Evolutionary conservation across 2,888 invertebrate genomes (phyloP), one percentile per base, ranked within the genome.

Genomic region (Melanostoma scalare): DNA sequence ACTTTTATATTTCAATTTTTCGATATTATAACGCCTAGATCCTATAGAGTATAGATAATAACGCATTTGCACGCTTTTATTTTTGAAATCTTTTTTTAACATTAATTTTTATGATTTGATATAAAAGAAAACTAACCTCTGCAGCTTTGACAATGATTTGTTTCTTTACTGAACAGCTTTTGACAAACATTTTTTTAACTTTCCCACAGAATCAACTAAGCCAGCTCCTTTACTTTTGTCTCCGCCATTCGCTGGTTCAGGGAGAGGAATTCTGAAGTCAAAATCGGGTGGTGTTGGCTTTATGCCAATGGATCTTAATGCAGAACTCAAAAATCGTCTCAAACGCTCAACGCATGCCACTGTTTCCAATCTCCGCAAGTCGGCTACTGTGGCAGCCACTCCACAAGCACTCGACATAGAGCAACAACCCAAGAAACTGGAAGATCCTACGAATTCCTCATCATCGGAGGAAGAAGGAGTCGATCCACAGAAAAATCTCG

Each of bases 261-360:
- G 87, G 2, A 89, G 87, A 75, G 88, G 90, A 79, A 90, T 90
- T 58, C 85, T 90, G 4, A 91, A 91, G 86, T 88, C 90, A 0
- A 87, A 91, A 87, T 88, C 89, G 30, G 88, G 87, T 38, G 87
- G 89, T 72, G 89, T 89, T 69, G 87, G 90, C 85, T 87, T 91
- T 38, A 90, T 91, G 89, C 90, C 91, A 55, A 88, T 88, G 71
- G 91, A 91, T 86, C 87, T 91, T 38, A 91, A 88, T 86, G 89
- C 91, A 1, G 91, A 91, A 85, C 86, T 91, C 1, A 91, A 91
- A 86, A 91, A 89, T 85, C 90, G 91, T 10, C 85, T 91, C 3
- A 89, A 90, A 72, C 88, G 90, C 61, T 91, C 91, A 53, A 89
- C 90, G 0, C 89, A 91, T 75, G 90, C 91, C 0, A 88, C 91